Evolutionary conservation across 1,140 invertebrate genomes (phyloP), one percentile per base, ranked within the genome.

Genomic region (Parasteatoda tepidariorum): DNA sequence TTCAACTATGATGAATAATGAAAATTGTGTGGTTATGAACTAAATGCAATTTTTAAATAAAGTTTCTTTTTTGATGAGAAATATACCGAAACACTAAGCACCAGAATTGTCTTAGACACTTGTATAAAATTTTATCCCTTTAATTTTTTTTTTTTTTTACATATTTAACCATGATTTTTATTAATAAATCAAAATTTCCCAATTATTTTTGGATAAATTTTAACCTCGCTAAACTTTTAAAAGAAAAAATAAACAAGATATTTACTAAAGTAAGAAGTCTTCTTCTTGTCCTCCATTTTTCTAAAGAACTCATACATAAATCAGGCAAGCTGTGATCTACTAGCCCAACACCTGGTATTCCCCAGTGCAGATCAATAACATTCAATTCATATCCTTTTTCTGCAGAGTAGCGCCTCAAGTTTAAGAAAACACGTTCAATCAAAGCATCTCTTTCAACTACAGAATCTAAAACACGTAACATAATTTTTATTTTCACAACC

Each of bases 301-400:
- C 70, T 41, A 85, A 54, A 9, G 54, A 57, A 26, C 54, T 91
- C 59, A 94, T 90, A 86, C 93, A 94, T 57, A 94, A 91, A 86
- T 94, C 92, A 0, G 93, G 93, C 88, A 94, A 94, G 84, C 92
- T 91, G 87, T 93, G 93, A 88, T 93, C 92, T 48, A 92, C 89
- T 85, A 93, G 91, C 84, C 92, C 92, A 85, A 93, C 92, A 9
- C 93, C 88, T 6, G 91, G 90, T 2, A 92, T 92, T 81, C 92
- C 91, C 92, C 93, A 93, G 86, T 93, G 92, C 0, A 94, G 88
- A 87, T 93, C 93, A 0, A 92, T 91, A 5, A 93, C 92, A 87
- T 93, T 92, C 3, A 94, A 89, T 84, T 93, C 92, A 89, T 93
- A 94, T 59, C 92, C 93, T 78, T 90, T 90, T 15, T 90, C 88